These are phyloP conservation scores for Drosophila nigricruria DNA, from an alignment of 2,888 invertebrate species.

Conservation along the genomic window DNA sequence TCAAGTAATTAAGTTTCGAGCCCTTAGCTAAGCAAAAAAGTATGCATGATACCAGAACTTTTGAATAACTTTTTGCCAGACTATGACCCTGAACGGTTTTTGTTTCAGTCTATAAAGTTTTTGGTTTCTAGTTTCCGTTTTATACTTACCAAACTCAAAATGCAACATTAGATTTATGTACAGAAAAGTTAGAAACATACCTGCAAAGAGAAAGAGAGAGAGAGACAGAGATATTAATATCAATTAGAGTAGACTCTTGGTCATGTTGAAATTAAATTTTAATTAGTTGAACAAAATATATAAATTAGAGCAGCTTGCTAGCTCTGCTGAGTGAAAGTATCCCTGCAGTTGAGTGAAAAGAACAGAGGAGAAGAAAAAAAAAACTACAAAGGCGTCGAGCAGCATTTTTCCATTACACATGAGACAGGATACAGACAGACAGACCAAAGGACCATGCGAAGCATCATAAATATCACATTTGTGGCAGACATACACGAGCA, in stretches of 20 bases:
- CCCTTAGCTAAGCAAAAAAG: constrained; percentile 9
- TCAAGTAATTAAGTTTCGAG: constrained; percentile 31
- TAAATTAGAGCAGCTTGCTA: constrained; percentile 34
- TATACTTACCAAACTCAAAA: constrained; percentile 45
- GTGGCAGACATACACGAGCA: constrained; percentile 60
- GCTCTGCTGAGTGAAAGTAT: constrained; percentile 61
- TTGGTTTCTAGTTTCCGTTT: constrained; percentile 26
- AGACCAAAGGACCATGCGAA: constrained; percentile 20
- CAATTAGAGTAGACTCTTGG: constrained; percentile 61
- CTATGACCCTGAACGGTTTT: constrained; percentile 4
- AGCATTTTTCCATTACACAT: constrained; percentile 50
- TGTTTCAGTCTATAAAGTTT: constrained; percentile 42
- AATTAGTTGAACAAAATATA: constrained; percentile 56
- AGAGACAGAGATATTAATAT: constrained; percentile 63
- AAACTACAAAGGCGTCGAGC: constrained; percentile 27
- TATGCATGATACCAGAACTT: constrained; percentile 25
- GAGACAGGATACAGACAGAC: constrained; percentile 25
- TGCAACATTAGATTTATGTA: constrained; percentile 41
- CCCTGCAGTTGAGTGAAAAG: neutral
- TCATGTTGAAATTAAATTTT: constrained; percentile 64
- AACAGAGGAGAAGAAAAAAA: neutral
- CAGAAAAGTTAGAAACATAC: constrained; percentile 48
- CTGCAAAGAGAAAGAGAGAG: constrained; percentile 54
- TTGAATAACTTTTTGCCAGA: constrained; percentile 22
- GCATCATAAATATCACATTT: constrained; percentile 79